A percentile compares a stretch with the other conserved stretches of the same genome.
These are phyloP conservation scores for Neelides sp. DNA, from an alignment of 1,140 invertebrate species.

Conservation along the genomic window DNA sequence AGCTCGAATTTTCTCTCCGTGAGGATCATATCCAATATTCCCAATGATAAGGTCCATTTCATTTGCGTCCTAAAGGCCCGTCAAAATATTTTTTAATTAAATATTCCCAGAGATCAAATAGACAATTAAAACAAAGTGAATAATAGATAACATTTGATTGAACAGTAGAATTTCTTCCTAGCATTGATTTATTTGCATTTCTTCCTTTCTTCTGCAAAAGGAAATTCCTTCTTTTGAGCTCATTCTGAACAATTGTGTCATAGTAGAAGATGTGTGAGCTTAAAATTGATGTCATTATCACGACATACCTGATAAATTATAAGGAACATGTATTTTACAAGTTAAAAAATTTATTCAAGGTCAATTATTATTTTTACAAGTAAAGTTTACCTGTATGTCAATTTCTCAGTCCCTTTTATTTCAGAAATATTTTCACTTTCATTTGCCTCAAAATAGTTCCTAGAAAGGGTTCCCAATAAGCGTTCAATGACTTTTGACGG, in stretches of 20 bases:
- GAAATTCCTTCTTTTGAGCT: conserved; percentile 15
- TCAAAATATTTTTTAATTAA: background rate
- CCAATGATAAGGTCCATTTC: conserved; percentile 24
- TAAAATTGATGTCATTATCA: conserved; percentile 11
- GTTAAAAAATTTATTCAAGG: background rate
- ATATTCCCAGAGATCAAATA: background rate
- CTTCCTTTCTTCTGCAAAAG: no score
- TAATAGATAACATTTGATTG: background rate
- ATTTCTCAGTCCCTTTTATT: conserved; percentile 15
- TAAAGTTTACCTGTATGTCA: background rate
- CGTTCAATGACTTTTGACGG: conserved; percentile 2
- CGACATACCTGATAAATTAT: conserved; percentile 11
- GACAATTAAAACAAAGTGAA: background rate
- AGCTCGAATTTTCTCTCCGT: conserved; percentile 12
- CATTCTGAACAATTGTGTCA: conserved; percentile 11
- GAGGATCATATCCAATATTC: conserved; percentile 16
- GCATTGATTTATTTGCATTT: background rate
- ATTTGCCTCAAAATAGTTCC: conserved; percentile 10
- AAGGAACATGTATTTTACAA: background rate
- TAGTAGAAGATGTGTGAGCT: conserved; percentile 17
- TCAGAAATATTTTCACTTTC: background rate
- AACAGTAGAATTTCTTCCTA: background rate
- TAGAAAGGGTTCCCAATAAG: conserved; percentile 8
- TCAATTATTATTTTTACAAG: background rate
- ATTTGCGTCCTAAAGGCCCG: background rate